A percentile compares a stretch with the other conserved stretches of the same genome.
Evolutionary conservation across 2,113 vertebrate genomes (phyloP).

Genomic region (Noturus placidus): DNA sequence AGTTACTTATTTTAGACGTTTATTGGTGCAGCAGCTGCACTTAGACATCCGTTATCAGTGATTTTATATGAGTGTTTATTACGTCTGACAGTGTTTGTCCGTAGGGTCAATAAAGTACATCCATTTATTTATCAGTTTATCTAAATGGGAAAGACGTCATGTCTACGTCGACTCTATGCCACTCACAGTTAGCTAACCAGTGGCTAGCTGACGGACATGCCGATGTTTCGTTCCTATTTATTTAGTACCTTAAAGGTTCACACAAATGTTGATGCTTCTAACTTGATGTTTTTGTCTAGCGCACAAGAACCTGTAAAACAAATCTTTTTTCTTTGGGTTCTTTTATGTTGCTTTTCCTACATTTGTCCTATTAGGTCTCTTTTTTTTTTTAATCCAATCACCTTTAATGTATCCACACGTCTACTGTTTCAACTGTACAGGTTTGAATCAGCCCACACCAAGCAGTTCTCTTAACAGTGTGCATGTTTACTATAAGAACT

Average conservation of each 20-base stretch:
- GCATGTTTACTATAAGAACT: not conserved
- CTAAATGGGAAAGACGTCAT: not conserved
- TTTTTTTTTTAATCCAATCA: not conserved
- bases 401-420: not conserved
- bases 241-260: not conserved
- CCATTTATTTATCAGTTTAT: constrained; percentile 3
- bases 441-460: not conserved
- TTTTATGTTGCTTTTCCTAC: not conserved
- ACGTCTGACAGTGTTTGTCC: no score
- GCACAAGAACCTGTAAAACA: no score
- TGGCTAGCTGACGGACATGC: not conserved
- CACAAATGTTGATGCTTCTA: not conserved
- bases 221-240: not conserved
- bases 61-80: not conserved
- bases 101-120: not conserved
- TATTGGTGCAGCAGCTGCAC: not conserved
- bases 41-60: not conserved
- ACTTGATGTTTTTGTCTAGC: no score
- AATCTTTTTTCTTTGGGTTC: not conserved
- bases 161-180: not conserved
- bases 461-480: not conserved
- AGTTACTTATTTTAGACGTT: no score
- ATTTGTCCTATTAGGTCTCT: not conserved
- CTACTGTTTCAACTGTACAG: not conserved
- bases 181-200: not conserved